phyloP scores from a whole-genome alignment of 2,113 vertebrate species.

The Herpetotheres cachinnans region DNA sequence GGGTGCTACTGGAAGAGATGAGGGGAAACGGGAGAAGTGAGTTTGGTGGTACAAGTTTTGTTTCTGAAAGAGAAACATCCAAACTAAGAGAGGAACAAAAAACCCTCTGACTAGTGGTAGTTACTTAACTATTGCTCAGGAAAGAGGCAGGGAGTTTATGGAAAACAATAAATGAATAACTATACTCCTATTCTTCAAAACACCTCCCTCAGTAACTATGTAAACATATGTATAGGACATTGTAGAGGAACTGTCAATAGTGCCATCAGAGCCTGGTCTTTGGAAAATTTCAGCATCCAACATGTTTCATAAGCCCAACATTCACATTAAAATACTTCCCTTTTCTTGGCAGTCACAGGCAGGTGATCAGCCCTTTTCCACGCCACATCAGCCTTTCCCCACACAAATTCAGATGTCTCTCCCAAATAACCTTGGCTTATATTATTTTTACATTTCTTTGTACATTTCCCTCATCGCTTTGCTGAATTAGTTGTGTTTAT shows the following conservation, averaged over 20 bases:
- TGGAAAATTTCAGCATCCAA: background rate
- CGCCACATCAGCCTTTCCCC: background rate
- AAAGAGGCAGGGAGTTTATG: background rate
- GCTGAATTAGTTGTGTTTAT: slow-evolving; percentile 56
- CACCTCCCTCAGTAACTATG: background rate
- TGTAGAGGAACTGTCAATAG: background rate
- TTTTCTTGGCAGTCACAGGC: background rate
- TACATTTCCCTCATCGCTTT: slow-evolving; percentile 14
- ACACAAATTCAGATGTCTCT: background rate
- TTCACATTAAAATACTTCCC: background rate
- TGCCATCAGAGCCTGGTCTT: background rate
- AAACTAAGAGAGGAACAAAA: background rate
- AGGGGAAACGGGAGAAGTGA: background rate
- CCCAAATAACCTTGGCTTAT: slow-evolving; percentile 24
- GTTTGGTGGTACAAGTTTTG: background rate
- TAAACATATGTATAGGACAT: background rate
- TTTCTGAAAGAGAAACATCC: background rate
- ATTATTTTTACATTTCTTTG: slow-evolving; percentile 36
- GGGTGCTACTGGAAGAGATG: background rate
- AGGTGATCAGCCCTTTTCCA: background rate
- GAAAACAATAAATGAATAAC: background rate
- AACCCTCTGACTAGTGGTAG: background rate
- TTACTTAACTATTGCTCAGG: background rate
- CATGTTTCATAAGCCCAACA: background rate
- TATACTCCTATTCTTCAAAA: background rate